Percentiles rank a stretch among this genome's conserved stretches.
These are phyloP conservation scores for Laothoe populi DNA, from an alignment of 2,888 invertebrate genomes.

Conservation along the genomic window DNA sequence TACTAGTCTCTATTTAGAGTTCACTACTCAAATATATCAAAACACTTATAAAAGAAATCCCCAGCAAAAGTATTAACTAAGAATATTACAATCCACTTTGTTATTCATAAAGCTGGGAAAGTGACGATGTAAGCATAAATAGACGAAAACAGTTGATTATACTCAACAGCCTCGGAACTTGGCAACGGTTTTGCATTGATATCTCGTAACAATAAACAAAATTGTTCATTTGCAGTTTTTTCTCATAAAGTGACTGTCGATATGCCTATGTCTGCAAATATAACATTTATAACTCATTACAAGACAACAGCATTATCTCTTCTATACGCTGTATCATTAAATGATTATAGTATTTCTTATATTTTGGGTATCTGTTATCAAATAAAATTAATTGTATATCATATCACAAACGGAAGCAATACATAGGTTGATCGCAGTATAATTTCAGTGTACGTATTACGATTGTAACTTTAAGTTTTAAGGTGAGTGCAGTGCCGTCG, in stretches of 20 bases:
- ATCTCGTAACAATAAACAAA: slow-evolving; percentile 21
- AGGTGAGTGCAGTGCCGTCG: too few species aligned
- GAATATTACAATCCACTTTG: background rate
- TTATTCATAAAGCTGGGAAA: background rate
- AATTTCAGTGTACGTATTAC: too few species aligned
- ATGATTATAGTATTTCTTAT: too few species aligned
- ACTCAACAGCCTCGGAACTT: background rate
- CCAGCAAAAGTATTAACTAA: background rate
- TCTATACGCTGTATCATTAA: background rate
- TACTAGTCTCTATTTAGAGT: too few species aligned
- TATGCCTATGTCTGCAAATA: background rate
- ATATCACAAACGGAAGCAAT: too few species aligned
- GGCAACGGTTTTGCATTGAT: slow-evolving; percentile 5
- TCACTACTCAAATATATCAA: too few species aligned
- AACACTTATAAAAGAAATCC: background rate
- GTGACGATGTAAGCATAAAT: slow-evolving; percentile 16
- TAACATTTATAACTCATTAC: background rate
- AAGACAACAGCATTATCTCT: background rate
- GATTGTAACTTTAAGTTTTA: too few species aligned
- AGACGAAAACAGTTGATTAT: background rate
- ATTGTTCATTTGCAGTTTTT: slow-evolving; percentile 6
- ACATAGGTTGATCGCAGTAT: too few species aligned
- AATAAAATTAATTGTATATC: too few species aligned
- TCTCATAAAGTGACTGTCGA: background rate
- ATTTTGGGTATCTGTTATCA: too few species aligned